Evolutionary conservation across 2,113 vertebrate genomes (phyloP).

Genomic region (Mustelus asterias): DNA sequence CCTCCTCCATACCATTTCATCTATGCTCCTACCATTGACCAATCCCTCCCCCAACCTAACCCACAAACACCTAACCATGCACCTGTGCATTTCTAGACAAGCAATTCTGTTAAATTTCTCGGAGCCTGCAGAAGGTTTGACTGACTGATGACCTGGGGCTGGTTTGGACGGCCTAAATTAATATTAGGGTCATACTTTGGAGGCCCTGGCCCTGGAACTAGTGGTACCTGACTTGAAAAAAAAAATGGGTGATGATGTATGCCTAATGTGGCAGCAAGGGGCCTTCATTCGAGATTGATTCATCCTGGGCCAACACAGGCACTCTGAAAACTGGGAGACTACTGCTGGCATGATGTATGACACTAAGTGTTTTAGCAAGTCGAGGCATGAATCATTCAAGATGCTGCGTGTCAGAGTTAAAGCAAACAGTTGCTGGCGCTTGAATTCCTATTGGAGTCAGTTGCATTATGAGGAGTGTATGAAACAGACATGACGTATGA

Average conservation of each 20-base stretch:
- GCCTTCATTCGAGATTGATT: conserved; percentile 68
- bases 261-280: conserved; percentile 45
- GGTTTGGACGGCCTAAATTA: conserved; percentile 26
- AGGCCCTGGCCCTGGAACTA: not conserved
- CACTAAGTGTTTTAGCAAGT: conserved; percentile 70
- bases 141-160: not conserved
- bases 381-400: conserved; percentile 84
- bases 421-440: conserved; percentile 60
- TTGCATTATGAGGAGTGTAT: conserved; percentile 67
- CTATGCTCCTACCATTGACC: not conserved
- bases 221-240: conserved; percentile 22
- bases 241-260: conserved; percentile 31
- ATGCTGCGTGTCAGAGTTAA: conserved; percentile 76
- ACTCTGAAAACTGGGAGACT: conserved; percentile 67
- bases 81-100: not conserved
- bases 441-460: conserved; percentile 52
- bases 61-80: not conserved
- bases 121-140: not conserved
- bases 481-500: conserved; percentile 76
- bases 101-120: conserved; percentile 20
- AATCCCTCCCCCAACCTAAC: not conserved
- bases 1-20: not conserved
- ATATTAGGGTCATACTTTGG: conserved; percentile 31
- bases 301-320: conserved; percentile 76
- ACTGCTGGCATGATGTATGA: conserved; percentile 70